phyloP scores from a whole-genome alignment of 2,888 invertebrate species.

The Ormyrus rosae region DNA sequence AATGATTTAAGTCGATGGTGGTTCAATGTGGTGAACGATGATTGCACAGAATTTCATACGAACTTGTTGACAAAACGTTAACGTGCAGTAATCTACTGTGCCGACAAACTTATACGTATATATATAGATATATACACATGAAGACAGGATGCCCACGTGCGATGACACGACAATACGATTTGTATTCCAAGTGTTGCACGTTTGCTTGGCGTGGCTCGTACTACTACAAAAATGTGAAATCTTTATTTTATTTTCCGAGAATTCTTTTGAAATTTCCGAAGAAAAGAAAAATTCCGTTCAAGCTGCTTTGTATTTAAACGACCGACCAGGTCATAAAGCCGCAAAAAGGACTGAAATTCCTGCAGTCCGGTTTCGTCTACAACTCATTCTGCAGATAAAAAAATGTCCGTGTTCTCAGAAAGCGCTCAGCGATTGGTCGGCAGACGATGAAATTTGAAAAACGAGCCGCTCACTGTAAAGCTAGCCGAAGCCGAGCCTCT shows the following conservation, averaged over 20 bases:
- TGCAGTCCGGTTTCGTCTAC: no score
- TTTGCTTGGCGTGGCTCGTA: conserved; percentile 22
- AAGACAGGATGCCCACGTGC: not conserved
- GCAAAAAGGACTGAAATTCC: not conserved
- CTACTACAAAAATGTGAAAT: not conserved
- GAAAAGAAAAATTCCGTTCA: no score
- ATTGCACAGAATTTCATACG: conserved; percentile 45
- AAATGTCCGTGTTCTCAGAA: no score
- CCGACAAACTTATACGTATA: not conserved
- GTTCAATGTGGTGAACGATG: not conserved
- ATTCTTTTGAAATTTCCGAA: not conserved
- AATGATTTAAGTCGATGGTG: not conserved
- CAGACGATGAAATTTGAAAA: not conserved
- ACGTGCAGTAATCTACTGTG: conserved; percentile 14
- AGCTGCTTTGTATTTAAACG: no score
- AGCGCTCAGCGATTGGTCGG: not conserved
- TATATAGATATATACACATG: no score
- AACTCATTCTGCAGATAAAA: no score
- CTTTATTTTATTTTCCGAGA: not conserved
- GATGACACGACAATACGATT: conserved; percentile 12
- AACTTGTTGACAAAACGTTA: conserved; percentile 20
- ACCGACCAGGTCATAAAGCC: not conserved
- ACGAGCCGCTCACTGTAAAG: not conserved
- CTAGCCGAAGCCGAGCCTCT: no score
- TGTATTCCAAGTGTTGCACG: conserved; percentile 21